Base-by-base conservation (phyloP, 2,113 vertebrate genomes). In the Barnardius zonarius region DNA sequence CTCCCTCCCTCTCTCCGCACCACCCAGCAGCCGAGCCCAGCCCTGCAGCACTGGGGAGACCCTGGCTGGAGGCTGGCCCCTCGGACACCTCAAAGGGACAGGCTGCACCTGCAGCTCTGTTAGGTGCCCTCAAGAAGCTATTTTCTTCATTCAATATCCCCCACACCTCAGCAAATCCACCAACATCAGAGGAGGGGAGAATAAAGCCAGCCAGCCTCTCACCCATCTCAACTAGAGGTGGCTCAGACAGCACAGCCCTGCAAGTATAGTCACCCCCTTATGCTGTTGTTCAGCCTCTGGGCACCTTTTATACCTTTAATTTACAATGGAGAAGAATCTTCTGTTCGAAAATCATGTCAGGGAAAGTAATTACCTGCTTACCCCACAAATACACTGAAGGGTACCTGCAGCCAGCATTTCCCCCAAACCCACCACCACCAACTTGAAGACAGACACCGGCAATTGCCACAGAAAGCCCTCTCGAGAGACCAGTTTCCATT, bases 401-500 rank as follows among this genome's bases (percentile, higher is more conserved):
- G 48, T 59, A 88, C 39, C 28, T 24, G n/a, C 92, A 75, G 43
- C 37, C 79, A 66, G 48, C 55, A 2, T n/a, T 67, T 68, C 35
- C 75, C 85, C 85, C 5, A 10, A 66, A 92, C 57, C 33, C 67
- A 22, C 37, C 80, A 31, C 23, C 22, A 31, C 0, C 69, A 57
- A 48, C 79, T 67, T 14, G 33, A 62, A 57, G 92, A 10, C 41
- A 61, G 59, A 33, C 49, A 18, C 11, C 1, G 19, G 48, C 31
- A 9, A 46, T 87, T 25, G 83, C 85, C 93, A 83, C 61, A 46
- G 30, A 83, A 83, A 85, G 64, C 61, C 82, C 90, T 76, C 67
- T 24, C 11, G 91, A 81, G 70, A 96, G 85, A 41, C 79, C 72
- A 49, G 79, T 91, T 95, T 93, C 95, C 94, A 86, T 95, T 95